phyloP scores from a whole-genome alignment of 1,140 invertebrate genomes.

The Magallana angulata region DNA sequence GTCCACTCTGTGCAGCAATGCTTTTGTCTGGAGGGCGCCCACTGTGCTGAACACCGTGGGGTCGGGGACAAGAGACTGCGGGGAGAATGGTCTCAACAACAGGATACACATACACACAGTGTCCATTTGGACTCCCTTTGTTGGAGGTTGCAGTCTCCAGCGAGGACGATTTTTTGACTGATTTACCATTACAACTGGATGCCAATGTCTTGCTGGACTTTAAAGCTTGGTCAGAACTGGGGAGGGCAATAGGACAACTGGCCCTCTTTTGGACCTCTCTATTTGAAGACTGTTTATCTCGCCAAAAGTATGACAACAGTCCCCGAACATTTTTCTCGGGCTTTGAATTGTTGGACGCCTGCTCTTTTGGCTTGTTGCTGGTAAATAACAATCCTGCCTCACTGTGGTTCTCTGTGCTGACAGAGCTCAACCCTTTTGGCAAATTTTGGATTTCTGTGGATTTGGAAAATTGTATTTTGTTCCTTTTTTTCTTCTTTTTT shows the following conservation, averaged over 20 bases:
- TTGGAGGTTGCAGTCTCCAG: not conserved
- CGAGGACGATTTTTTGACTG: not conserved
- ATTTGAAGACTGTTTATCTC: constrained; percentile 1
- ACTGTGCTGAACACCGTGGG: not conserved
- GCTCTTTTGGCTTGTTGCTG: not conserved
- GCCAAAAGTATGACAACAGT: not conserved
- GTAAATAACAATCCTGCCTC: constrained; percentile 26
- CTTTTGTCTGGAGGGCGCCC: constrained; percentile 2
- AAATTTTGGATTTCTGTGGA: constrained; percentile 20
- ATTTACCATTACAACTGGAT: not conserved
- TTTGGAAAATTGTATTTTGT: not conserved
- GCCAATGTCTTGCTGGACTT: not conserved
- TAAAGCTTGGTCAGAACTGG: not conserved
- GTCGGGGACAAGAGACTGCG: not conserved
- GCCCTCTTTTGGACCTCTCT: not conserved
- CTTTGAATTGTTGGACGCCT: not conserved
- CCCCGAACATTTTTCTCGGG: not conserved
- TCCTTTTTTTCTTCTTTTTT: constrained; percentile 41
- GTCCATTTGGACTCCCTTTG: not conserved
- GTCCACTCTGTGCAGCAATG: not conserved
- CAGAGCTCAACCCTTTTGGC: not conserved
- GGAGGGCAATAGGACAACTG: not conserved
- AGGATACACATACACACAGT: not conserved
- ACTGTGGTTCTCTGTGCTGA: not conserved
- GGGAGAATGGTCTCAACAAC: not conserved